Conservation (phyloP, 2,113 vertebrate genomes). For the Phylloscopus trochilus region DNA sequence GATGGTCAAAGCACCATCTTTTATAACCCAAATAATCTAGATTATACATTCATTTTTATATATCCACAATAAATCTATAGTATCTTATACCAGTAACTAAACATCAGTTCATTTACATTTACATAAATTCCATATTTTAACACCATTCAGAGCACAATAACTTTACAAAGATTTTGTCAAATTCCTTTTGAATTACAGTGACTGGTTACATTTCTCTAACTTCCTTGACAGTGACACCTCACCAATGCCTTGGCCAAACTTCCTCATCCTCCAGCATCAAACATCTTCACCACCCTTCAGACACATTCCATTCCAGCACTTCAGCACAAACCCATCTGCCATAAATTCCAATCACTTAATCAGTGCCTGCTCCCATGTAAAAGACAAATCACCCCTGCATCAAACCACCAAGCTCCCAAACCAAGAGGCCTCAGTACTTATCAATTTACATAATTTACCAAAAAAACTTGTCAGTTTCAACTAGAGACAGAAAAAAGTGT, state of each 20-base stretch:
- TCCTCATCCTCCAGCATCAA: neutral
- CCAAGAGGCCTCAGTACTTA: neutral
- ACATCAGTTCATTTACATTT: constrained; percentile 11
- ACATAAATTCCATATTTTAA: constrained; percentile 32
- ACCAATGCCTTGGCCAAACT: neutral
- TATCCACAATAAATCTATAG: constrained; percentile 12
- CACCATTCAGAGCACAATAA: neutral
- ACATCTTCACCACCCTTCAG: neutral
- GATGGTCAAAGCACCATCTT: constrained; percentile 1
- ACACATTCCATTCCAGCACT: constrained; percentile 20
- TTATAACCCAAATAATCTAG: constrained; percentile 9
- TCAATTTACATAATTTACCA: neutral
- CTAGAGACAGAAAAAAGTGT: neutral
- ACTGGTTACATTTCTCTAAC: neutral
- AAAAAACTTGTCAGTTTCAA: neutral
- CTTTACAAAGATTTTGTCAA: neutral
- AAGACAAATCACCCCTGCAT: neutral
- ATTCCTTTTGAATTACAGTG: neutral
- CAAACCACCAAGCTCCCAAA: neutral
- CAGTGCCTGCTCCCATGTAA: neutral
- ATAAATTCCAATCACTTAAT: neutral
- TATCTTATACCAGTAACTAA: constrained; percentile 16
- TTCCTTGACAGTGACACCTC: neutral
- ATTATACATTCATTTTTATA: constrained; percentile 26
- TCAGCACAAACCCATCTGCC: neutral